These are phyloP conservation scores for Pontoporia blainvillei DNA, from an alignment of 2,113 vertebrate species.

Conservation along the genomic window DNA sequence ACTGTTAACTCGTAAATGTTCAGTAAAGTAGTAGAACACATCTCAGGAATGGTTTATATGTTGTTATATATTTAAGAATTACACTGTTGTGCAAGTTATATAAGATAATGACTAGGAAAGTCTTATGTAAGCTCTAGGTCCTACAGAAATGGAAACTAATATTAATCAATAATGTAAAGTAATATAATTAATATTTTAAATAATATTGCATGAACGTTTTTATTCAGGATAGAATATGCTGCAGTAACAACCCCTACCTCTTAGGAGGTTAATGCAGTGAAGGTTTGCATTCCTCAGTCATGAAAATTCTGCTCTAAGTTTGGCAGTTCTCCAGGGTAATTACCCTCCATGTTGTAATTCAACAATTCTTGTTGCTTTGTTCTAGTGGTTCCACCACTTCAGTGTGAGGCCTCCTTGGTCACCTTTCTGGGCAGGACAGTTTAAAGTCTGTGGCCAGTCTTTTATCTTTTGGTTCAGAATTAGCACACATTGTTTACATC, in stretches of 20 bases:
- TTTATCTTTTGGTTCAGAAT: neutral
- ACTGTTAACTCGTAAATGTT: neutral
- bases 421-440: neutral
- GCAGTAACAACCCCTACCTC: accelerated
- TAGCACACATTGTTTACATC: neutral
- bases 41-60: too few species aligned
- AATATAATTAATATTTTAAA: neutral
- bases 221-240: neutral
- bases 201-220: neutral
- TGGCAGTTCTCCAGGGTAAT: neutral
- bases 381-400: accelerated
- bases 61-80: neutral
- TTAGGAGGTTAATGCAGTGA: neutral
- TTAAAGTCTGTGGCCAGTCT: too few species aligned
- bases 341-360: neutral
- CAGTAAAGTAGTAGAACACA: neutral
- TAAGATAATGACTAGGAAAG: neutral
- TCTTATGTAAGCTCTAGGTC: neutral
- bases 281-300: neutral
- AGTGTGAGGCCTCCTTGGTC: neutral
- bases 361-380: neutral
- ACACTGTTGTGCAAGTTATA: neutral
- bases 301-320: neutral
- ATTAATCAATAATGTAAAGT: neutral
- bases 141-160: neutral